A percentile compares a stretch with the other conserved stretches of the same genome.
phyloP scores from a whole-genome alignment of 2,113 vertebrate genomes.

The Cyanoderma ruficeps region DNA sequence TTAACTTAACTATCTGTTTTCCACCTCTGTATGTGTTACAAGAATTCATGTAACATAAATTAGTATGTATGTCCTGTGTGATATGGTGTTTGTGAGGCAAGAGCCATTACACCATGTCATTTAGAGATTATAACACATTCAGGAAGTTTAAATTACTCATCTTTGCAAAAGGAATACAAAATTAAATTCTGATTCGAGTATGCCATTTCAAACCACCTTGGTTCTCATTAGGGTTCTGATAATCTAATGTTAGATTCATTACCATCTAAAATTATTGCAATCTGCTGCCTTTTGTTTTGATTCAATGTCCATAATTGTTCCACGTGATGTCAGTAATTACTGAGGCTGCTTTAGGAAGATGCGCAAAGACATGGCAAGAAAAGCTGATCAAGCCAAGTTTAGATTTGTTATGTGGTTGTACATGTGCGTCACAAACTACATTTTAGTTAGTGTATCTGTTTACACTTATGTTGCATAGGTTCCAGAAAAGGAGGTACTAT shows the following conservation, averaged over 20 bases:
- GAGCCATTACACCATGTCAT: not conserved
- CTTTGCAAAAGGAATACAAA: slow-evolving; percentile 12
- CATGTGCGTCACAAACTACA: slow-evolving; percentile 40
- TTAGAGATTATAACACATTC: slow-evolving; percentile 17
- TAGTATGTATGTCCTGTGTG: not conserved
- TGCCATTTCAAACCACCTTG: slow-evolving; percentile 42
- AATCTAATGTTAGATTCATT: slow-evolving; percentile 61
- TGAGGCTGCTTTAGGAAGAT: slow-evolving; percentile 41
- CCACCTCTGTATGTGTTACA: not conserved
- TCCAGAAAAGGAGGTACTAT: slow-evolving; percentile 39
- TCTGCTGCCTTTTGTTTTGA: slow-evolving; percentile 60
- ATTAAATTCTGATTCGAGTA: slow-evolving; percentile 47
- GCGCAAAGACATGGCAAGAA: slow-evolving; percentile 4
- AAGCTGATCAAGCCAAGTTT: slow-evolving; percentile 40
- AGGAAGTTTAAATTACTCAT: slow-evolving; percentile 43
- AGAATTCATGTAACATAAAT: not conserved
- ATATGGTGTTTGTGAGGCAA: not conserved
- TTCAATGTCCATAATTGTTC: slow-evolving; percentile 58
- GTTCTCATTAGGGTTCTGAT: slow-evolving; percentile 20
- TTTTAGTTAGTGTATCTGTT: slow-evolving; percentile 42
- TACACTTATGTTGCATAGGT: slow-evolving; percentile 21
- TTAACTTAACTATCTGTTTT: not conserved
- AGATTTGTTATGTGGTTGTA: slow-evolving; percentile 8
- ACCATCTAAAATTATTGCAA: slow-evolving; percentile 44
- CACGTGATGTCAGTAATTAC: slow-evolving; percentile 41